Conservation (phyloP, 2,888 invertebrate genomes). For the Mythimna impura region DNA sequence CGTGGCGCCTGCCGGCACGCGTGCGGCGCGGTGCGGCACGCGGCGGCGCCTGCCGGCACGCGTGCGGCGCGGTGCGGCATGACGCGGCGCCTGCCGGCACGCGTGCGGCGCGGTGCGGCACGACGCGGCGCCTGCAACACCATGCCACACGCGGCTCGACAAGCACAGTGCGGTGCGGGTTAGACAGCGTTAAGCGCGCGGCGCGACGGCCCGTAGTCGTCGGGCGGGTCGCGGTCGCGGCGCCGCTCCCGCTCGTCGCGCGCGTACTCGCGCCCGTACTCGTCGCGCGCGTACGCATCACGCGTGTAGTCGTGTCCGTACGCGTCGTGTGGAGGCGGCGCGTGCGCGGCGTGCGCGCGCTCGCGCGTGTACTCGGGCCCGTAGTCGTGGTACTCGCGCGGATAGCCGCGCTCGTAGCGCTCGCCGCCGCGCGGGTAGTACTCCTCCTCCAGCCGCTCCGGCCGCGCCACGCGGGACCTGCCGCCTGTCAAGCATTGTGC, state of each 20-base stretch:
- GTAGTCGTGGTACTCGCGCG: slow-evolving; percentile 72
- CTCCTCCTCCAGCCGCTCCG: slow-evolving; percentile 90
- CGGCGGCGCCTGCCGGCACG: too few species aligned
- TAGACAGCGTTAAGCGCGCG: slow-evolving; percentile 94
- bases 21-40: slow-evolving; percentile 82
- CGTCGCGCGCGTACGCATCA: slow-evolving; percentile 83
- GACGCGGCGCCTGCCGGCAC: neutral
- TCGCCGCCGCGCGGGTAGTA: slow-evolving; percentile 82
- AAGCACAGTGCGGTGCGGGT: slow-evolving; percentile 72
- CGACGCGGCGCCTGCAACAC: slow-evolving; percentile 88
- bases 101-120: slow-evolving; percentile 20
- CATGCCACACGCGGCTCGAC: slow-evolving; percentile 85
- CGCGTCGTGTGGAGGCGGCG: slow-evolving; percentile 68
- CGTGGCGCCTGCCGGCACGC: slow-evolving; percentile 91
- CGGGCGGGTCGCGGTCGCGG: slow-evolving; percentile 85
- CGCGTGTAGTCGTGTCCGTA: slow-evolving; percentile 80
- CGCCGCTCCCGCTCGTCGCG: slow-evolving; percentile 85
- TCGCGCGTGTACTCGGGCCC: slow-evolving; percentile 66
- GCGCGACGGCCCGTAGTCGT: slow-evolving; percentile 92
- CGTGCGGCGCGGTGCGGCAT: slow-evolving; percentile 84
- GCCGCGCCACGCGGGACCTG: slow-evolving; percentile 87
- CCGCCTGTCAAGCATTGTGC: slow-evolving; percentile 73
- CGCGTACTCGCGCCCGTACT: slow-evolving; percentile 87
- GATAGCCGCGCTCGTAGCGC: slow-evolving; percentile 76
- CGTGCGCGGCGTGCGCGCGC: slow-evolving; percentile 64